Evolutionary conservation across 1,140 invertebrate species (phyloP).

Genomic region (Acromyrmex charruanus): DNA sequence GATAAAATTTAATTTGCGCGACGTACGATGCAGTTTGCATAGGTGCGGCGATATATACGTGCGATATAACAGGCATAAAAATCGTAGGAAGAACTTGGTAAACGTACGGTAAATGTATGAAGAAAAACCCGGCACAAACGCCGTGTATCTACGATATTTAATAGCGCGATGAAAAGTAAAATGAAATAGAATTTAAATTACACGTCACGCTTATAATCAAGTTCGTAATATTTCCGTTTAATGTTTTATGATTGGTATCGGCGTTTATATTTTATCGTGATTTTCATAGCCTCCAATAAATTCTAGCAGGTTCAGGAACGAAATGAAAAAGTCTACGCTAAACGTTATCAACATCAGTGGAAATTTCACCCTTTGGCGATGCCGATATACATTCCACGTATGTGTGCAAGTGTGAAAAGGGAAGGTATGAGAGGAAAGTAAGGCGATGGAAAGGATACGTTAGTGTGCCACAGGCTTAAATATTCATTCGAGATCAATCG

Average conservation of each 20-base stretch:
- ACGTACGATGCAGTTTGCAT: conserved; percentile 46
- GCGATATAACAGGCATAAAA: conserved; percentile 35
- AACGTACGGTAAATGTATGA: conserved; percentile 9
- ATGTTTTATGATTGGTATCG: background rate
- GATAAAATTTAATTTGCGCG: conserved; percentile 74
- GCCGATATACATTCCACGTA: background rate
- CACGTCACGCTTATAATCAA: conserved; percentile 5
- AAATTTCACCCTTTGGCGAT: conserved; percentile 31
- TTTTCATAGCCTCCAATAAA: background rate
- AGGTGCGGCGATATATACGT: conserved; percentile 27
- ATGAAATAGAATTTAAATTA: conserved; percentile 26
- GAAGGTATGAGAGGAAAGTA: conserved; percentile 3
- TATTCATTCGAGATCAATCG: conserved; percentile 67
- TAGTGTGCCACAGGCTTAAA: conserved; percentile 52
- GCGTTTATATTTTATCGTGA: background rate
- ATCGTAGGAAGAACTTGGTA: conserved; percentile 22
- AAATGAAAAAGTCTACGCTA: background rate
- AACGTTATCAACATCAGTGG: background rate
- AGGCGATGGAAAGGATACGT: conserved; percentile 33
- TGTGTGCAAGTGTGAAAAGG: background rate
- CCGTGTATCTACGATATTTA: conserved; percentile 10
- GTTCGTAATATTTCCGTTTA: background rate
- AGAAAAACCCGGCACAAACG: background rate
- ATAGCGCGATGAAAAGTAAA: background rate
- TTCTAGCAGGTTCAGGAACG: background rate